phyloP scores from a whole-genome alignment of 1,140 invertebrate species.

The Magallana gigas region DNA sequence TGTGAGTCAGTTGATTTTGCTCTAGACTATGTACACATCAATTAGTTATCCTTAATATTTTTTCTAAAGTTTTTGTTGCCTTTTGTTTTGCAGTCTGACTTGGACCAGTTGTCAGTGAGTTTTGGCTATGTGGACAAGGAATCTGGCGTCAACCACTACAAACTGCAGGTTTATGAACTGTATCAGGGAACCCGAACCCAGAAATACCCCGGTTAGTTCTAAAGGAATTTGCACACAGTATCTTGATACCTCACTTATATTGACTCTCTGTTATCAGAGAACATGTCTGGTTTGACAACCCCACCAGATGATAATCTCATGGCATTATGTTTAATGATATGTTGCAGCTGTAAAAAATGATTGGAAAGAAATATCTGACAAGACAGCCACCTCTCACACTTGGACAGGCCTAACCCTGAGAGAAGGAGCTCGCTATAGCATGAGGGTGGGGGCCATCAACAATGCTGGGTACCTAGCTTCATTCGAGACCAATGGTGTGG shows the following conservation, averaged over 20 bases:
- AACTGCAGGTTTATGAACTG: conserved; percentile 62
- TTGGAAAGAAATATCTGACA: conserved; percentile 51
- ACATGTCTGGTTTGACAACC: too few relatives aligned
- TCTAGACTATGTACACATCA: too few relatives aligned
- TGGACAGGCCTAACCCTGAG: conserved; percentile 43
- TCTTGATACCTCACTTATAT: too few relatives aligned
- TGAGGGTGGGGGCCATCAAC: conserved; percentile 60
- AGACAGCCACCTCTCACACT: conserved; percentile 24
- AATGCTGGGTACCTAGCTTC: conserved; percentile 60
- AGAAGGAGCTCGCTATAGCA: conserved; percentile 56
- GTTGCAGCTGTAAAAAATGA: conserved; percentile 44
- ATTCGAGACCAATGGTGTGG: conserved; percentile 64
- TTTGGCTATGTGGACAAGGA: conserved; percentile 64
- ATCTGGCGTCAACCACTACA: conserved; percentile 61
- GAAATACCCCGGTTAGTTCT: conserved; percentile 58
- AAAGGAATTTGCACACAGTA: too few relatives aligned
- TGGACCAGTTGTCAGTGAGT: conserved; percentile 51
- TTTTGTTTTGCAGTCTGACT: conserved; percentile 38
- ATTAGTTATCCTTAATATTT: too few relatives aligned
- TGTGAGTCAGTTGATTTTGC: too few relatives aligned
- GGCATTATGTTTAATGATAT: background rate
- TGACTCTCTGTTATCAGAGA: too few relatives aligned
- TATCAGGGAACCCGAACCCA: conserved; percentile 58
- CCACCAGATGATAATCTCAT: background rate
- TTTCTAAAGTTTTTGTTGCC: too few relatives aligned